Base-by-base conservation (phyloP, 2,113 vertebrate genomes). In the Monopterus albus region DNA sequence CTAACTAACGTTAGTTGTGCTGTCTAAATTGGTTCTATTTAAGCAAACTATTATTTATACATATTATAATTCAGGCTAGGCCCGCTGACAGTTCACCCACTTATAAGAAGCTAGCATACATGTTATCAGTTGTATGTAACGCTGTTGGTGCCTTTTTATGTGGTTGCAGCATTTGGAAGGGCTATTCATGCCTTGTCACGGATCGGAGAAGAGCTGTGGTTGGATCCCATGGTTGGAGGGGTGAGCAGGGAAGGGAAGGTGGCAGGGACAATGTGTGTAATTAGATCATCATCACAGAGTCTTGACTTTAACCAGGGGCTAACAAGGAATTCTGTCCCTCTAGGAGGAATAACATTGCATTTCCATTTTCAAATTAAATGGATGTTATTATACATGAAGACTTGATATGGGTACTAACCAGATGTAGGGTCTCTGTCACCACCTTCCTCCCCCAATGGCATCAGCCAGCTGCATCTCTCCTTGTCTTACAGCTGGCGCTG, bases 161-260 rank as follows among this genome's bases (percentile, higher is more conserved):
- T n/a, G n/a, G 23, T 82, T 78, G 1, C 75, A 98, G 97, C 91
- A 0, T 98, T 99, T 88, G 95, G 96, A 52, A 97, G 92, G 87
- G 95, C 96, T 2, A 38, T 98, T 64, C 92, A 97, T 10, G 95
- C 96, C 51, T 86, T 98, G 39, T 94, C 96, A 25, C 90, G 95
- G 49, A 76, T 98, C 42, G 95, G 95, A 51, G 95, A 97, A 23
- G 95, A 95, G 1, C 86, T 99, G 21, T 99, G 96, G 94, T 88
- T 98, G 80, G 97, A 98, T 56, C 96, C 97, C 0, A 12, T 84
- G 72, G 92, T 92, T 61, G 96, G 92, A 89, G 96, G 96, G 75
- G 96, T 99, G 93, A 95, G 95, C 92, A 26, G 9, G 12, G 14
- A 17, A 23, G 33, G 26, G 13, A 7, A n/a, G n/a, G n/a, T n/a